phyloP scores from a whole-genome alignment of 2,113 vertebrate species.

The Cephalophus harveyi region DNA sequence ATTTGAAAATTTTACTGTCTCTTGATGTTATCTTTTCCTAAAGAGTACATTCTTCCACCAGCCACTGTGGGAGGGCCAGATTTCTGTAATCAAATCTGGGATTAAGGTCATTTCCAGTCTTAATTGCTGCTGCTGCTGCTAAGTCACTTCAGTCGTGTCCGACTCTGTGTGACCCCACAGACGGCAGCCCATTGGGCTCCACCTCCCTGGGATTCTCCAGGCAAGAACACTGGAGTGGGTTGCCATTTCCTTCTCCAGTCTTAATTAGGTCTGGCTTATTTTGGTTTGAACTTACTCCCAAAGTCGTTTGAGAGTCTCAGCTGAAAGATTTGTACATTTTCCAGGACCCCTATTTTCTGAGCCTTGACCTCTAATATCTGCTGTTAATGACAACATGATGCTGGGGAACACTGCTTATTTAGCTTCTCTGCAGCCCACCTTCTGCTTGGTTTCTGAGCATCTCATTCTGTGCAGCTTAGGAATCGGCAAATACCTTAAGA shows the following conservation, averaged over 20 bases:
- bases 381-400: neutral
- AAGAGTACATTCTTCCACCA: neutral
- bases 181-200: too few relatives aligned
- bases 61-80: neutral
- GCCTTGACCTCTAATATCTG: neutral
- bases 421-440: neutral
- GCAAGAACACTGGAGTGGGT: too few relatives aligned
- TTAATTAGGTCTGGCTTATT: neutral
- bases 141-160: too few relatives aligned
- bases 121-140: too few relatives aligned
- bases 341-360: neutral
- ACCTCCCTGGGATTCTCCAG: too few relatives aligned
- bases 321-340: neutral
- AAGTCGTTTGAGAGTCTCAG: neutral
- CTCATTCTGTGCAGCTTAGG: neutral
- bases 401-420: neutral
- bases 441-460: neutral
- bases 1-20: neutral
- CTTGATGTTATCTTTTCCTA: neutral
- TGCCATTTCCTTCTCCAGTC: too few relatives aligned
- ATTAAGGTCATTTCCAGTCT: neutral
- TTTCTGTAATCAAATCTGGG: neutral
- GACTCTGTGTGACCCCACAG: too few relatives aligned
- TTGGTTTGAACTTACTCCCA: neutral
- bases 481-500: neutral